Evolutionary conservation across 2,113 vertebrate genomes (phyloP).

Genomic region (Gymnorhina tibicen): DNA sequence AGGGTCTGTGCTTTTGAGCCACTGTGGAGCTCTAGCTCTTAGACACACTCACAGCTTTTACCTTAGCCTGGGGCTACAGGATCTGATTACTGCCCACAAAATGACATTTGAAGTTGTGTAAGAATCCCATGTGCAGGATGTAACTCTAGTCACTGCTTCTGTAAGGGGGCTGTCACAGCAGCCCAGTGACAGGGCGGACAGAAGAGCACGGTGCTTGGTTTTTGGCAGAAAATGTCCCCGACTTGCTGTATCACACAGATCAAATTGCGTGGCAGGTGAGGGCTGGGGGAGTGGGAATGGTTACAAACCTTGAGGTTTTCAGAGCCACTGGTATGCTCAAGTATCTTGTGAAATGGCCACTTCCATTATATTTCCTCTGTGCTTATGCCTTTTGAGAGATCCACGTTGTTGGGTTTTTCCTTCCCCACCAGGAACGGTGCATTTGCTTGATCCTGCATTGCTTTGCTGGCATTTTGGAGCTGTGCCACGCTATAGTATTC

Average conservation of each 20-base stretch:
- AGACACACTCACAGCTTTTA: background rate
- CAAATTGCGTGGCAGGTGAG: background rate
- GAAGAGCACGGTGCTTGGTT: background rate
- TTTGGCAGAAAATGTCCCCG: background rate
- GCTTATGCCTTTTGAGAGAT: background rate
- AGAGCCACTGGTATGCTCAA: background rate
- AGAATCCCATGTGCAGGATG: background rate
- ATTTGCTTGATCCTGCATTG: fast-evolving
- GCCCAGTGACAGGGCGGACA: background rate
- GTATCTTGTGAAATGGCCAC: background rate
- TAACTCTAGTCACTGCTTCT: background rate
- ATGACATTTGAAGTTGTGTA: background rate
- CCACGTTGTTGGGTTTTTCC: background rate
- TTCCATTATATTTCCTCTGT: background rate
- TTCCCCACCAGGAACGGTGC: background rate
- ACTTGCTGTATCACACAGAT: background rate
- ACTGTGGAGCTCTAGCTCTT: background rate
- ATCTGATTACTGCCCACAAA: background rate
- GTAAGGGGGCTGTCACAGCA: background rate
- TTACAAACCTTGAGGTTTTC: background rate
- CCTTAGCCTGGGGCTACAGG: background rate
- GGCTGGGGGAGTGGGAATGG: background rate
- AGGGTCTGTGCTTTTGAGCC: background rate
- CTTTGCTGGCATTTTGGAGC: background rate
- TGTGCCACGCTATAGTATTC: fast-evolving